Evolutionary conservation across 2,113 vertebrate genomes (phyloP), one percentile per base, ranked within the genome.

Genomic region (Thymallus thymallus): DNA sequence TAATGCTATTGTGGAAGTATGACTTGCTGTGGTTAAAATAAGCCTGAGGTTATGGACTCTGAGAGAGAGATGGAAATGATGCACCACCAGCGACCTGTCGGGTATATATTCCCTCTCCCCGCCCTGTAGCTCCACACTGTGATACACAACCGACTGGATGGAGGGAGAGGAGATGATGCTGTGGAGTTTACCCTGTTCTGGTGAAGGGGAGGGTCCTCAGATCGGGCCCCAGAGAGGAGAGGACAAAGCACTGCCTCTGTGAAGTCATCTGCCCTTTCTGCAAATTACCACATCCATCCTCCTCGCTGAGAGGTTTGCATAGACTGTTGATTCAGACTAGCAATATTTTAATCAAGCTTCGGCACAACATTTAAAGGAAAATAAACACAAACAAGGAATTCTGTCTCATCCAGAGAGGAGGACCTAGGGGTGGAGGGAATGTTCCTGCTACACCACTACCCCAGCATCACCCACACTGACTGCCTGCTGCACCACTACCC

Each of bases 301-400:
- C 83, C 79, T 81, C 61, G 77, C 90, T 88, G 82, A 89, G 78
- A 88, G 84, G 88, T 90, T 91, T 92, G 91, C 92, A 91, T 93
- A 88, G 91, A 91, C 91, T 93, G 88, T 94, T 91, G 86, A 92
- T 91, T 93, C 91, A 88, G 92, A 90, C 87, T 91, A 94, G 93
- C 93, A 94, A 94, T 94, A 94, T 93, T 91, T 90, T 84, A 91
- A 92, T 88, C 83, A 86, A 90, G 85, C 82, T 89, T 92, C 85
- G 85, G 87, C 91, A 91, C 88, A n/a, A n/a, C n/a, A n/a, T 90
- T 89, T 87, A 87, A 74, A 83, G 30, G 20, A 26, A 26, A 76
- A 84, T 60, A 18, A 20, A 35, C 7, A 60, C 41, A 85, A 87
- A 56, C 86, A 85, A 88, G 76, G 84, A 86, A 82, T 85, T 84